Conservation (phyloP, 2,888 invertebrate genomes). For the Macrosiphum euphorbiae region DNA sequence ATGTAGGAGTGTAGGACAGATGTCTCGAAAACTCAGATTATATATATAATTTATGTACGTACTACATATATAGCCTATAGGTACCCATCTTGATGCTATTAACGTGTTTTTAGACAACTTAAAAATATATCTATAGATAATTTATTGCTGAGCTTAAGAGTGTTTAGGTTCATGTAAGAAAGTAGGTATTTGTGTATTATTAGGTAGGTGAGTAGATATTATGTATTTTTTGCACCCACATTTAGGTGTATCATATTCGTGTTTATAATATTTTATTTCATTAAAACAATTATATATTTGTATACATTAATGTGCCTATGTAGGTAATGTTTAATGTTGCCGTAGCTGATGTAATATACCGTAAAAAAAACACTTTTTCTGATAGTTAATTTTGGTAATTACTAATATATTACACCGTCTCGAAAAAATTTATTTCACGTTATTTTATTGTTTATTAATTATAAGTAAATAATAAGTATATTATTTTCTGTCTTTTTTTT, state of each 20-base stretch:
- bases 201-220: no score
- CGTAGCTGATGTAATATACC: neutral
- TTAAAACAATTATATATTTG: neutral
- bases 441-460: neutral
- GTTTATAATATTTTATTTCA: neutral
- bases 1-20: conserved; percentile 46
- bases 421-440: neutral
- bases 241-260: neutral
- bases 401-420: neutral
- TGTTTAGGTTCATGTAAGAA: neutral
- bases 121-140: neutral
- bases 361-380: neutral
- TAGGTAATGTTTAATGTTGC: neutral
- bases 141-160: neutral
- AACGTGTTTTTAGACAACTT: conserved; percentile 16
- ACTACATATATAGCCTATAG: neutral
- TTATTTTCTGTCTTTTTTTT: neutral
- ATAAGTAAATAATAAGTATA: neutral
- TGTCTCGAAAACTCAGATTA: conserved; percentile 28
- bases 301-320: neutral
- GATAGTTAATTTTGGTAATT: neutral
- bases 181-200: neutral
- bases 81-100: conserved; percentile 43
- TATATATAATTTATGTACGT: neutral
- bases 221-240: neutral